These are phyloP conservation scores for Hydrophis major DNA, from an alignment of 2,797 vertebrate genomes.

Conservation along the genomic window DNA sequence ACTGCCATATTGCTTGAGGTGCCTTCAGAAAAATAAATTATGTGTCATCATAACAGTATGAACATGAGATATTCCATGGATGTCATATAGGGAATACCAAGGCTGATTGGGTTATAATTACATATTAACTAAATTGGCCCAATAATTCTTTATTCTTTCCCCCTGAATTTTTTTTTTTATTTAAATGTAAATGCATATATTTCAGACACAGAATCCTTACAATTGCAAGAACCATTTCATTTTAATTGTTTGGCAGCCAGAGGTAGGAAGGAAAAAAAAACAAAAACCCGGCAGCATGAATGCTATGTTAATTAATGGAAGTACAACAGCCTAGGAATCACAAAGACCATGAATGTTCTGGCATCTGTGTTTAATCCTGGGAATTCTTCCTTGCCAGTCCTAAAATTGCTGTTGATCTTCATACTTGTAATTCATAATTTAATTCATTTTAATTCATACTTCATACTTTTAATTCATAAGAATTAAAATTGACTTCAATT, in stretches of 20 bases:
- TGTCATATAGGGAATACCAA: slow-evolving; percentile 29
- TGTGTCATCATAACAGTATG: slow-evolving; percentile 37
- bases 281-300: slow-evolving; percentile 23
- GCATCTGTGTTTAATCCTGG: slow-evolving; percentile 15
- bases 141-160: slow-evolving; percentile 7
- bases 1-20: slow-evolving; percentile 32
- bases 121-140: slow-evolving; percentile 51
- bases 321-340: slow-evolving; percentile 36
- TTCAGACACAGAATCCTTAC: slow-evolving; percentile 46
- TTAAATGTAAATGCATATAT: slow-evolving; percentile 40
- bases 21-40: slow-evolving; percentile 42
- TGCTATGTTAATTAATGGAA: slow-evolving; percentile 54
- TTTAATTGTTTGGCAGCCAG: slow-evolving; percentile 62
- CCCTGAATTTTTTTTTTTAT: slow-evolving; percentile 16
- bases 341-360: slow-evolving; percentile 23
- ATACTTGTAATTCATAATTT: background rate
- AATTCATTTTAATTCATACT: too few species aligned
- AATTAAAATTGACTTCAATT: background rate
- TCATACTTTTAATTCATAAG: too few species aligned
- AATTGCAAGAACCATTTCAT: slow-evolving; percentile 49
- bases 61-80: slow-evolving; percentile 44
- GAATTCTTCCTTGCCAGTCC: background rate
- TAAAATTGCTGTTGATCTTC: slow-evolving; percentile 33
- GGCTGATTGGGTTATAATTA: slow-evolving; percentile 62
- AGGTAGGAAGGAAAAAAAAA: background rate